phyloP scores from a whole-genome alignment of 2,797 vertebrate species.

The Rhynchonycteris naso region DNA sequence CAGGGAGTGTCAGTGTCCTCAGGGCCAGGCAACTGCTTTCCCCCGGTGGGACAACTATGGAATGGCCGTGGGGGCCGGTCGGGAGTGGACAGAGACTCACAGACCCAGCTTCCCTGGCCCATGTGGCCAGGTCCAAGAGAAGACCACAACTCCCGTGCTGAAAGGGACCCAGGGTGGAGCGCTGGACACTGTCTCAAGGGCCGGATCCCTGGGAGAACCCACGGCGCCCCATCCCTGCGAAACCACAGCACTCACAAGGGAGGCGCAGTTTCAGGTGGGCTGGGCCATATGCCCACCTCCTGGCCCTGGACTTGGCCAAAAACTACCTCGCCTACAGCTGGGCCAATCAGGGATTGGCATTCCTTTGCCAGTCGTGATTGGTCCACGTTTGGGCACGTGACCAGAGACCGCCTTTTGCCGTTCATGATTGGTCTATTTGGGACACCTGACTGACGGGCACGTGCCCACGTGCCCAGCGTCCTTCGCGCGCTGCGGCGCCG shows the following conservation, averaged over 20 bases:
- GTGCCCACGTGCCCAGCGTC: background rate
- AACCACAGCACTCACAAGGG: fast-evolving
- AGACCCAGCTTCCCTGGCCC: background rate
- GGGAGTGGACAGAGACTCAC: background rate
- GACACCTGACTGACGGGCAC: background rate
- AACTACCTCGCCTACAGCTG: background rate
- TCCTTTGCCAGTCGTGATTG: background rate
- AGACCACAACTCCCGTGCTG: background rate
- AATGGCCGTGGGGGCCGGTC: background rate
- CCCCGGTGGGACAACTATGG: fast-evolving
- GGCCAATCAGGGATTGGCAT: fast-evolving
- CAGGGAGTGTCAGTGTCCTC: background rate
- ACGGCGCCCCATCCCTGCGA: no score
- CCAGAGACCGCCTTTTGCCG: fast-evolving
- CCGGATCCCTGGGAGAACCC: no score
- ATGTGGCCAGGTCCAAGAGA: background rate
- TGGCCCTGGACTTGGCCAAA: background rate
- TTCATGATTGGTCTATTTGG: background rate
- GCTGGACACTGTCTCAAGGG: no score
- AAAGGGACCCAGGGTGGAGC: background rate
- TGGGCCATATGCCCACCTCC: background rate
- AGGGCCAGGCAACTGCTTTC: background rate
- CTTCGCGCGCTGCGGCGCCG: background rate
- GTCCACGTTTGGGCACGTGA: background rate
- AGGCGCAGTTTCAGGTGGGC: fast-evolving